Evolutionary conservation across 92 coral and sea anemone genomes (phyloP), one percentile per base, ranked within the genome.

Genomic region (Pocillopora meandrina): DNA sequence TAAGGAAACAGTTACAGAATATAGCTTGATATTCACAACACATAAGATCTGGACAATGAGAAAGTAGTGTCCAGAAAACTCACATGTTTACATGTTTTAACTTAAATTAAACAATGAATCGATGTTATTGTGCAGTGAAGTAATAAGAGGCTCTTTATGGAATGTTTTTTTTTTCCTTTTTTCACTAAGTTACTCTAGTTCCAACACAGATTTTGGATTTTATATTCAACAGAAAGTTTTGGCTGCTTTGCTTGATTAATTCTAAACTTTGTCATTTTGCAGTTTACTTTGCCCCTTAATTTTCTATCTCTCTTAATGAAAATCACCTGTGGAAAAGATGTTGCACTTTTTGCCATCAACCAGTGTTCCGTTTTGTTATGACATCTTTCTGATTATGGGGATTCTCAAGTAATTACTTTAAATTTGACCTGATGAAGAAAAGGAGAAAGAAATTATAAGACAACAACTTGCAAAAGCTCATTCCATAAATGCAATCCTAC

Each of bases 281-380:
- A 42, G 7, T 42, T 42, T 42, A 42, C 49, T 42, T 2, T 42
- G 3, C 7, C 49, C 49, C 49, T 42, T 42, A 42, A 2, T 6
- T 42, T 42, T 42, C 49, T 42, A 42, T 2, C 49, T 42, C 49
- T 42, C 49, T 6, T 2, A 42, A 42, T 42, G 26, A 23, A 23
- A 71, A 17, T 23, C 60, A 76, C 88, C 88, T 84, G 82, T 65
- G 58, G 76, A 84, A 20, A 56, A 64, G 64, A 77, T 33, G 60
- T 79, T 86, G 84, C 70, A 86, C 70, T 20, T 58, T 19, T 72
- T 79, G 34, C 89, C 85, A 86, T 86, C 89, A 65, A 86, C 85
- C 34, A 33, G 0, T 21, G 78, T 71, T 18, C 89, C 89, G 35
- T 74, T 65, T 71, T 47, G 71, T 86, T 12, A 75, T 61, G 11